Percentiles rank a stretch among this genome's conserved stretches.
phyloP scores from a whole-genome alignment of 2,797 vertebrate genomes.

The Halcyon chelicuti region DNA sequence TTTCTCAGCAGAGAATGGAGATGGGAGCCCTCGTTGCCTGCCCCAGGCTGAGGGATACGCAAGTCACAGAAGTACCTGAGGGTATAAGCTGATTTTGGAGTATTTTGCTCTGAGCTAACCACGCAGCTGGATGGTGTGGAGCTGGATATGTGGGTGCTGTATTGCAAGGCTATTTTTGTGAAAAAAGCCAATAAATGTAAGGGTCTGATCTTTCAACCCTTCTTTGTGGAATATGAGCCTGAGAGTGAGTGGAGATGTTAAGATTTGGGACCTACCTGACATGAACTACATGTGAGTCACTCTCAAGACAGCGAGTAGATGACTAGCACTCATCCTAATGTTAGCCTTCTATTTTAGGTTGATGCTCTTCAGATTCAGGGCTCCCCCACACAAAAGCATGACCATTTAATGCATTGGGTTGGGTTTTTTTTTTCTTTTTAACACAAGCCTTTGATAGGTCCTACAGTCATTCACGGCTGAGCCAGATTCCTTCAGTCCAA shows the following conservation, averaged over 20 bases:
- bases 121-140: not conserved
- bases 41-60: not conserved
- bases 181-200: not conserved
- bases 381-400: not conserved
- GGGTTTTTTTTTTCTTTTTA: not conserved
- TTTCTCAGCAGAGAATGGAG: not conserved
- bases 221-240: not conserved
- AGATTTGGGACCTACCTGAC: conserved; percentile 9
- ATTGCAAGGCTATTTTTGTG: not conserved
- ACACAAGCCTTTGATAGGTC: not conserved
- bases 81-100: not conserved
- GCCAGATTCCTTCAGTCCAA: not conserved
- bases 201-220: not conserved
- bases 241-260: not conserved
- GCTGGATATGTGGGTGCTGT: not conserved
- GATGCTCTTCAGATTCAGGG: conserved; percentile 20
- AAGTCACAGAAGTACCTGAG: not conserved
- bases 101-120: not conserved
- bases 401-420: not conserved
- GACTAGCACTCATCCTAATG: conserved; percentile 26
- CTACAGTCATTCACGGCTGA: not conserved
- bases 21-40: not conserved
- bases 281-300: conserved; percentile 30
- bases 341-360: conserved; percentile 51
- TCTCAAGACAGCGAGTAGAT: conserved; percentile 15